These are phyloP conservation scores for Hippopotamyrus pictus DNA, from an alignment of 2,797 vertebrate species.

Conservation along the genomic window DNA sequence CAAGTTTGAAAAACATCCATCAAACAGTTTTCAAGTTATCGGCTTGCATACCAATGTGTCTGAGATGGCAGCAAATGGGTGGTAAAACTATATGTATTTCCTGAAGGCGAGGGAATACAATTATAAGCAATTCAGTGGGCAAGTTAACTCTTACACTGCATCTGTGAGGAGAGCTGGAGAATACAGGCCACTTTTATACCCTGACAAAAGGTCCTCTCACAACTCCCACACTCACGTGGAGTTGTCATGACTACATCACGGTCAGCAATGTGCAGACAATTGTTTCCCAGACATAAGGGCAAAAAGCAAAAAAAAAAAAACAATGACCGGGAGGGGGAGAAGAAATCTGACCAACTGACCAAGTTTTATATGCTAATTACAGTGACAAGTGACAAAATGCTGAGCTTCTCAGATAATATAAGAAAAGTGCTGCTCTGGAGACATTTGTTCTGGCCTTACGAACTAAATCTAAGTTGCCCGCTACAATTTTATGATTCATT, in stretches of 20 bases:
- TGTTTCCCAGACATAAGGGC: background rate
- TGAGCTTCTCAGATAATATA: background rate
- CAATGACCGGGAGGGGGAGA: background rate
- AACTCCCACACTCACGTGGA: constrained; percentile 2
- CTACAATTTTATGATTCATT: background rate
- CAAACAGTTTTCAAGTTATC: background rate
- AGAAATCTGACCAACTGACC: background rate
- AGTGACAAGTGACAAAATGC: background rate
- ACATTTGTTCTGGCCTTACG: background rate
- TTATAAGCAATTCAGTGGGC: background rate
- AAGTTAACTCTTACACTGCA: background rate
- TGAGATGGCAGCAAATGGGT: background rate
- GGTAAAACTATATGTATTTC: background rate
- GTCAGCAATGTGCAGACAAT: constrained; percentile 3
- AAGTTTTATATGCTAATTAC: background rate
- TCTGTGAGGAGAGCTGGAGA: background rate
- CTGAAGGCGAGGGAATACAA: background rate
- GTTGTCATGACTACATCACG: background rate
- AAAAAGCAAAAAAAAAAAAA: background rate
- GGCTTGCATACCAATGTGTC: background rate
- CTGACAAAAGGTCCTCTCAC: background rate
- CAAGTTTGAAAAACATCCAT: background rate
- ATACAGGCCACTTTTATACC: background rate
- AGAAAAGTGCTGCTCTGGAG: background rate
- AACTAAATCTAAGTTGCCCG: background rate